Base-by-base conservation (phyloP, 2,888 invertebrate genomes). In the Drosophila fungiperda region DNA sequence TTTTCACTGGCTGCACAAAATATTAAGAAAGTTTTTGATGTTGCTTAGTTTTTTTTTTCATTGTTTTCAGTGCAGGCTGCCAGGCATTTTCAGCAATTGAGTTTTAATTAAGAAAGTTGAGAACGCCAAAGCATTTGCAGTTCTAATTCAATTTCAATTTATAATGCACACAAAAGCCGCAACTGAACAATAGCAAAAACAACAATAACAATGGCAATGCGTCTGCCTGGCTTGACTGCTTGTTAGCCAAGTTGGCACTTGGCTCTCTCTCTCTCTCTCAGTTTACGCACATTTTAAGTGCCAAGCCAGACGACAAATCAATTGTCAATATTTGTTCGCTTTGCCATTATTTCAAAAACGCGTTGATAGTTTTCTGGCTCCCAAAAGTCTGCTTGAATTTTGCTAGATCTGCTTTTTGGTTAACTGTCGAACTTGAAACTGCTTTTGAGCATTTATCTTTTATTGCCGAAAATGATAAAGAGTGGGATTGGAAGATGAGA, bases 21-120 rank as follows among this genome's bases (percentile, higher is more conserved):
- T 15, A 4, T 45, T 23, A 1, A 8, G 2, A 4, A 2, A 0
- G 15, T 23, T 45, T 15, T 20, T 45, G 17, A 0, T 35, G 33
- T 15, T 20, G 32, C 40, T 40, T 40, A 52, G 33, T 20, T 8
- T 73, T 52, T 78, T 73, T 72, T 71, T 74, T 61, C 9, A 26
- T 26, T 26, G 26, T 53, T 38, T 54, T 62, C 68, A 68, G 42
- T 66, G 59, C 48, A 11, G 26, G 54, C 76, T 67, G 66, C 62
- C 70, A 61, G 80, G 82, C 82, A 82, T 76, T 23, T 45, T 77
- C 68, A 68, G 35, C 85, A 76, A 84, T 84, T 84, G 76, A 87
- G 83, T 87, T 83, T 87, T 86, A 86, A 86, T 86, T 87, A 87
- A 87, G 80, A 86, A 86, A 86, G 85, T 86, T 86, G 70, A 69